Percentiles rank a stretch among this genome's conserved stretches.
Evolutionary conservation across 2,888 invertebrate genomes (phyloP).

Genomic region (Aplocera efformata): DNA sequence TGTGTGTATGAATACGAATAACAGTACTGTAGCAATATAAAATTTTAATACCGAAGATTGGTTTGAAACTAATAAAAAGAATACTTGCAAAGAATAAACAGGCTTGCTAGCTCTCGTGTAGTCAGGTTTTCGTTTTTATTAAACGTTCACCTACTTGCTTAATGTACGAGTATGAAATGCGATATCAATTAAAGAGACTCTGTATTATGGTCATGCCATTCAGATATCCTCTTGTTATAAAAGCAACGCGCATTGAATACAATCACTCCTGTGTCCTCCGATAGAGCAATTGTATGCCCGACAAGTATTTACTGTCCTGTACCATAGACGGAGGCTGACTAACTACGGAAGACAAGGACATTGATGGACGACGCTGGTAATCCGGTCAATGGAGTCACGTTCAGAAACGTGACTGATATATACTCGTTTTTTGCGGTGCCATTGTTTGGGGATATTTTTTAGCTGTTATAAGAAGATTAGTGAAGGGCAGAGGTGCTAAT

Average conservation of each 20-base stretch:
- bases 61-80: too few relatives aligned
- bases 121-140: too few relatives aligned
- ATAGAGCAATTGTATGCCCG: conserved; percentile 46
- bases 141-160: too few relatives aligned
- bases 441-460: conserved; percentile 52
- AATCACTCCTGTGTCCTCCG: conserved; percentile 44
- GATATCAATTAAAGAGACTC: too few relatives aligned
- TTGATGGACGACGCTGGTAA: conserved; percentile 43
- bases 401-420: conserved; percentile 37
- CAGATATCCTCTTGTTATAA: conserved; percentile 29
- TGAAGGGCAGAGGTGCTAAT: conserved; percentile 76
- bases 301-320: conserved; percentile 51
- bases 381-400: conserved; percentile 56
- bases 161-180: too few relatives aligned
- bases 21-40: too few relatives aligned
- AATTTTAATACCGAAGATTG: too few relatives aligned
- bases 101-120: too few relatives aligned
- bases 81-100: too few relatives aligned
- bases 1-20: too few relatives aligned
- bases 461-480: conserved; percentile 67
- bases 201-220: too few relatives aligned
- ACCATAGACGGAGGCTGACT: conserved; percentile 44
- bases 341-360: conserved; percentile 58
- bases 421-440: conserved; percentile 46
- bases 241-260: conserved; percentile 53